Evolutionary conservation across 1,140 invertebrate species (phyloP).

Genomic region (Penaeus indicus): DNA sequence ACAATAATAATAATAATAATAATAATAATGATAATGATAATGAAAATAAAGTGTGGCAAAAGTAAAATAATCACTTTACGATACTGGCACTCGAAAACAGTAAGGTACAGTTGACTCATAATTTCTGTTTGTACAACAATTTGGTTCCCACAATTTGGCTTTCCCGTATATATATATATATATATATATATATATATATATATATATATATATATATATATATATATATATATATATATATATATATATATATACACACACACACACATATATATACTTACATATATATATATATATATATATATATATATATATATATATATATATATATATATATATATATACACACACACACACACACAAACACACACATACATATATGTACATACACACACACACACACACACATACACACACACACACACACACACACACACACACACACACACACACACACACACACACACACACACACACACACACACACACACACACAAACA

Average conservation of each 20-base stretch:
- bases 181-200: constrained; percentile 27
- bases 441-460: not conserved
- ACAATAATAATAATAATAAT: too few relatives aligned
- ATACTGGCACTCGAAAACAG: too few relatives aligned
- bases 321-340: not conserved
- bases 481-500: not conserved
- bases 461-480: not conserved
- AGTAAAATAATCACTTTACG: too few relatives aligned
- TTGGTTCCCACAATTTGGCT: too few relatives aligned
- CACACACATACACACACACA: constrained; percentile 23
- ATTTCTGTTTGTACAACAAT: too few relatives aligned
- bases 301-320: constrained; percentile 11
- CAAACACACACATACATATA: not conserved
- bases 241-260: not conserved
- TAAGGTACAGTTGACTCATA: too few relatives aligned
- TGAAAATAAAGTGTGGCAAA: too few relatives aligned
- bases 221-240: not conserved
- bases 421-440: not conserved
- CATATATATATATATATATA: constrained; percentile 21
- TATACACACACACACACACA: not conserved
- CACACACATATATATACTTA: not conserved
- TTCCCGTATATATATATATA: not conserved
- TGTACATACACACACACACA: constrained; percentile 8
- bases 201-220: constrained; percentile 2
- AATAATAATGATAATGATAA: too few relatives aligned